Percentiles rank a stretch among this genome's conserved stretches.
These are phyloP conservation scores for Paguma larvata DNA, from an alignment of 2,797 vertebrate species.

Conservation along the genomic window DNA sequence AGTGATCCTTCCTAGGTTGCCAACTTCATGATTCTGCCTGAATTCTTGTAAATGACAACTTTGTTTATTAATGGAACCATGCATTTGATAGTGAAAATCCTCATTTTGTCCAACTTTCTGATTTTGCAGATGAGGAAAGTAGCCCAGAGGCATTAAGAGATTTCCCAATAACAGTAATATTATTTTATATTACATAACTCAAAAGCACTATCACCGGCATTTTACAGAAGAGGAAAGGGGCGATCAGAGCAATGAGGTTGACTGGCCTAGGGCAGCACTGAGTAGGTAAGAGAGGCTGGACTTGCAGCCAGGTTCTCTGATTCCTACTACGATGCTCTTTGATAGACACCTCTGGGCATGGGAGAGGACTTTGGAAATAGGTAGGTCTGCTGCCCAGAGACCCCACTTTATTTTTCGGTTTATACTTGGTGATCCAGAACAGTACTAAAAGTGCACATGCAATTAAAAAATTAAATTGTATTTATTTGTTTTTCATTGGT, in stretches of 20 bases:
- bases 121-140: constrained; percentile 44
- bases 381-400: neutral
- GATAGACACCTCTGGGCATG: neutral
- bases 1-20: neutral
- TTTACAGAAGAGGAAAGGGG: neutral
- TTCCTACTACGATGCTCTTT: neutral
- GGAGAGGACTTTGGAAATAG: neutral
- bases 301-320: neutral
- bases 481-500: constrained; percentile 24
- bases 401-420: neutral
- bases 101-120: constrained; percentile 37
- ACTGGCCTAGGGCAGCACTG: neutral
- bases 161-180: neutral
- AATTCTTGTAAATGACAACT: constrained; percentile 36
- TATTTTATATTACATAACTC: neutral
- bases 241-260: neutral
- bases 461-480: constrained; percentile 13
- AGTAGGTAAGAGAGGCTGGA: neutral
- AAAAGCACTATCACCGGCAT: neutral
- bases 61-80: constrained; percentile 16
- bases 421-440: neutral
- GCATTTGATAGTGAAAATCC: neutral
- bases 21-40: constrained; percentile 28
- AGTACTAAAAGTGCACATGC: neutral
- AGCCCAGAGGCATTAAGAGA: neutral